Evolutionary conservation across 2,113 vertebrate species (phyloP).

Genomic region (Poeciliopsis retropinna): DNA sequence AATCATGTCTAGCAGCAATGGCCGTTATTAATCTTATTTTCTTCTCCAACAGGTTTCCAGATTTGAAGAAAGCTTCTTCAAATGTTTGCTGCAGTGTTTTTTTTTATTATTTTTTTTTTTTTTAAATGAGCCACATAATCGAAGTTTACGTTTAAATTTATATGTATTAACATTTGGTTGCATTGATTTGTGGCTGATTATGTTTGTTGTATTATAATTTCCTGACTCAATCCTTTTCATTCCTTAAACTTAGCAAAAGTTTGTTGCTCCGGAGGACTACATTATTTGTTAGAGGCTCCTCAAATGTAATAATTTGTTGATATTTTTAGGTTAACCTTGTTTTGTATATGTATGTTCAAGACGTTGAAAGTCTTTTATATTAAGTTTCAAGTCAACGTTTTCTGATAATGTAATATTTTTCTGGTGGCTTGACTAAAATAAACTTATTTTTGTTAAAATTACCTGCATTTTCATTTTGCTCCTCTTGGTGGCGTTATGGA

Average conservation of each 20-base stretch:
- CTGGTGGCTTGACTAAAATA: neutral
- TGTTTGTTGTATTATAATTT: neutral
- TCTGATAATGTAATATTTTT: neutral
- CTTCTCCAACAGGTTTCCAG: constrained; percentile 27
- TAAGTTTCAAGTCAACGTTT: neutral
- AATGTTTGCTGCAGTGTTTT: neutral
- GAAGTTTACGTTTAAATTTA: neutral
- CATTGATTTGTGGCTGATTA: too few relatives aligned
- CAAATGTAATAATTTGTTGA: neutral
- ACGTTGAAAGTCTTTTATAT: neutral
- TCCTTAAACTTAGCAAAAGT: neutral
- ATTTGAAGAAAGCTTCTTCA: constrained; percentile 14
- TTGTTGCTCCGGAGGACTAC: neutral
- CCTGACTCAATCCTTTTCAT: neutral
- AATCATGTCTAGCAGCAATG: too few relatives aligned
- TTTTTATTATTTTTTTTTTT: neutral
- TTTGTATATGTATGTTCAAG: neutral
- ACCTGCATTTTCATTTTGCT: neutral
- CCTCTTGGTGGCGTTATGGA: constrained; percentile 7
- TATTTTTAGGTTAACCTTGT: neutral
- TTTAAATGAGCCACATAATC: neutral
- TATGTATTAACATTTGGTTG: too few relatives aligned
- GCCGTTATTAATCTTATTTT: neutral
- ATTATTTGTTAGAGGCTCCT: neutral
- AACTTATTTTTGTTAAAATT: neutral